A percentile compares a stretch with the other conserved stretches of the same genome.
Conservation (phyloP, 2,888 invertebrate species). For the Torymus tubicola region DNA sequence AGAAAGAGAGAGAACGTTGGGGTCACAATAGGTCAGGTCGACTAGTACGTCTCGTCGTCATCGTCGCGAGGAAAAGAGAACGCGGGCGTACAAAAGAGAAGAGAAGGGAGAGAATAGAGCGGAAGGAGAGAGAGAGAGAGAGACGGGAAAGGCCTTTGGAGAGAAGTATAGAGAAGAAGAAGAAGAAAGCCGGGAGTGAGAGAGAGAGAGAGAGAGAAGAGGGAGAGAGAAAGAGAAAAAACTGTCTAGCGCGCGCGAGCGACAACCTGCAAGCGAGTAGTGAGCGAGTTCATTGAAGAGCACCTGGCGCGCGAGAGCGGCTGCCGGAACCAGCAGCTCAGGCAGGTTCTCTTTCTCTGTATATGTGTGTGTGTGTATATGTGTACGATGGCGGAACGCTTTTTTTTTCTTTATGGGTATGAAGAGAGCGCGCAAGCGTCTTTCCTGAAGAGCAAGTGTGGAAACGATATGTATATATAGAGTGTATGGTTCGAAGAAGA, state of each 20-base stretch:
- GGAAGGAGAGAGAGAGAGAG: conserved; percentile 18
- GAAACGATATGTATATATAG: no score
- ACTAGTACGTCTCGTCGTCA: neutral
- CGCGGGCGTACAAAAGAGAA: neutral
- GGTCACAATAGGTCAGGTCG: conserved; percentile 53
- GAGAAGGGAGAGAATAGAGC: neutral
- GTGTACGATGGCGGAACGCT: neutral
- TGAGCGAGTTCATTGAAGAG: no score
- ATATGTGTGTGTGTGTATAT: neutral
- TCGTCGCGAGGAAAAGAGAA: conserved; percentile 20
- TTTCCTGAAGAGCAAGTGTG: no score
- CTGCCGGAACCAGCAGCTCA: conserved; percentile 31
- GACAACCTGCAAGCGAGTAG: neutral
- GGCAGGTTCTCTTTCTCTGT: conserved; percentile 22
- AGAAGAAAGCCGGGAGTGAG: neutral
- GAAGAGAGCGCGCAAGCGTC: neutral
- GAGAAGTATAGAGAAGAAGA: conserved; percentile 2
- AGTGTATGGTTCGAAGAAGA: no score
- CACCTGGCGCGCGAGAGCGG: neutral
- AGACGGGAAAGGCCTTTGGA: neutral
- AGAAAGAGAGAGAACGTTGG: neutral
- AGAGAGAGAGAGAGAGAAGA: neutral
- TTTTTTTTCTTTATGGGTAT: neutral
- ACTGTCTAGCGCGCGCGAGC: conserved; percentile 37
- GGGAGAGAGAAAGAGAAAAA: conserved; percentile 15